Evolutionary conservation across 2,113 vertebrate genomes (phyloP).

Genomic region (Myiopsitta monachus): DNA sequence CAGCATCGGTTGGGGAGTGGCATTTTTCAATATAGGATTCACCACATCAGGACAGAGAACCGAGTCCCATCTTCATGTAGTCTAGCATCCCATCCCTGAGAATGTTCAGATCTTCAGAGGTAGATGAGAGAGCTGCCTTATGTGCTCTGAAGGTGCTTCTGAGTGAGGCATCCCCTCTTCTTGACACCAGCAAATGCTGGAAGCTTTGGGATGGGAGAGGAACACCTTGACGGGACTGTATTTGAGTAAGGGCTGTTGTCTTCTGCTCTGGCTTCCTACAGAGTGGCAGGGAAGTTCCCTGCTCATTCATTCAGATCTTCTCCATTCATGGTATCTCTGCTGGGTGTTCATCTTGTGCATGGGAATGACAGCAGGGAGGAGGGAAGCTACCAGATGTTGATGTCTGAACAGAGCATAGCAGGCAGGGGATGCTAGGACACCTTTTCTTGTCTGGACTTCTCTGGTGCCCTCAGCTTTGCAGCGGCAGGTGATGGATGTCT

Average conservation of each 20-base stretch:
- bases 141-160: background rate
- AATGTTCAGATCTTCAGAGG: background rate
- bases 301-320: background rate
- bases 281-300: background rate
- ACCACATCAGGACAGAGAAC: background rate
- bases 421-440: background rate
- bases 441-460: background rate
- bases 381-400: background rate
- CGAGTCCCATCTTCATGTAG: background rate
- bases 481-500: background rate
- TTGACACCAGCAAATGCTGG: background rate
- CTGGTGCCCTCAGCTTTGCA: background rate
- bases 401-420: background rate
- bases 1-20: background rate
- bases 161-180: background rate
- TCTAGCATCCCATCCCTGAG: background rate
- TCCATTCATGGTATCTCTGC: background rate
- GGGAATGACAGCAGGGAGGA: background rate
- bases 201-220: background rate
- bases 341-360: background rate
- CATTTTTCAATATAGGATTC: background rate
- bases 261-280: background rate
- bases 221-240: background rate
- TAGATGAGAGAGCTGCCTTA: background rate
- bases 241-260: background rate